Evolutionary conservation across 2,888 invertebrate species (phyloP), one percentile per base, ranked within the genome.

Genomic region (Peribatodes rhomboidaria): DNA sequence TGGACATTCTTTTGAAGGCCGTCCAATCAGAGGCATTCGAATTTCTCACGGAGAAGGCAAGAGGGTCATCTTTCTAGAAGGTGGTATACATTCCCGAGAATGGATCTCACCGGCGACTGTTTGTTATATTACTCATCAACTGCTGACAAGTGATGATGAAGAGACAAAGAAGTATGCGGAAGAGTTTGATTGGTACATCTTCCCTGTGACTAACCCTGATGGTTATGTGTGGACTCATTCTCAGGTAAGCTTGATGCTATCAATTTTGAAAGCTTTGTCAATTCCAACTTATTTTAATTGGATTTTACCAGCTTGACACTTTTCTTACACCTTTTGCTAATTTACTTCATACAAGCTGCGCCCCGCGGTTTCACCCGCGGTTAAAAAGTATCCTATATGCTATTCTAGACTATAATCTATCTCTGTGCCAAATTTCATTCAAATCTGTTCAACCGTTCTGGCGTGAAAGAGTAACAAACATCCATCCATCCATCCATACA

Each of bases 151-250:
- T 54, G 77, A 82, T 0, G 92, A 96, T 70, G 71, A 89, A 0
- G 85, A 86, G 37, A 88, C 95, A 0, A 88, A 93, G 14, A 83
- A 89, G 3, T 84, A 96, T 57, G 95, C 96, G 0, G 94, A 95
- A 61, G 94, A 93, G 67, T 94, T 95, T 69, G 96, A 97, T 77
- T 97, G 96, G 96, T 95, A 96, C 75, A 93, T 97, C 42, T 94
- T 97, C 69, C 97, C 97, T 0, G 95, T 96, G 0, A 90, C 94
- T 1, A 97, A 97, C 82, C 96, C 96, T 8, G 97, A 97, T 88
- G 97, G 97, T 9, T 97, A 96, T 78, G 94, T 87, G 3, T 96
- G 95, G 79, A 94, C 95, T 6, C 95, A 95, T 74, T 93, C 93
- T 0, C 82, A 81, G 63, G 96, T 96, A 87, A 90, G 92, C 16